Evolutionary conservation across 2,113 vertebrate species (phyloP), one percentile per base, ranked within the genome.

Genomic region (Neolamprologus kungweensis): DNA sequence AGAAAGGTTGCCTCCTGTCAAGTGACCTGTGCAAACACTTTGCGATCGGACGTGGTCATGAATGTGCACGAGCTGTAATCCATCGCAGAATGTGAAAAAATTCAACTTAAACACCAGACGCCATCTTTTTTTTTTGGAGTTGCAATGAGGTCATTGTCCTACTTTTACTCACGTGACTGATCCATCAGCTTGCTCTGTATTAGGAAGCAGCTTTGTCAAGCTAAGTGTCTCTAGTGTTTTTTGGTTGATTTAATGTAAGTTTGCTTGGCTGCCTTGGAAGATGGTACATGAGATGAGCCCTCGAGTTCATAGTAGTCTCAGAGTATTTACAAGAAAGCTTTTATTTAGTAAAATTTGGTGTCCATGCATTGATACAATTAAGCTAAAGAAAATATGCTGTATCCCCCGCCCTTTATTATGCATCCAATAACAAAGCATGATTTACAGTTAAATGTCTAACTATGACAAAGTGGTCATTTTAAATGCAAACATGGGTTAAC

Each of bases 401-500:
- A 45, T 4, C 21, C 37, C 13, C 21, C 2, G 2, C 1, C 37
- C 37, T 42, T 73, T 45, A 75, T 75, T 10, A 47, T 75, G 21
- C 17, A 50, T 28, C 14, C 42, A 0, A 31, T 78, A 47, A 75
- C 16, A 75, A 75, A 75, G 14, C 42, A 75, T 50, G 23, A 50
- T 28, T 75, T 50, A 71, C 4, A 65, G 60, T 83, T 54, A 35
- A 54, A 68, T 21, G 23, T 81, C 63, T 84, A 88, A 85, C 87
- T 45, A 81, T 57, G 75, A 86, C n/a, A 9, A 33, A 45, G 19
- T 68, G 63, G 75, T 73, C 79, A 78, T 90, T 94, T 91, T 31
- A 87, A 92, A 88, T 19, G 60, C 91, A 91, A 89, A 47, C 84
- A 35, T 21, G 9, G 50, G 8, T 37, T 58, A 82, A 90, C 86